Evolutionary conservation across 2,888 invertebrate genomes (phyloP).

Genomic region (Tetramorium bicarinatum): DNA sequence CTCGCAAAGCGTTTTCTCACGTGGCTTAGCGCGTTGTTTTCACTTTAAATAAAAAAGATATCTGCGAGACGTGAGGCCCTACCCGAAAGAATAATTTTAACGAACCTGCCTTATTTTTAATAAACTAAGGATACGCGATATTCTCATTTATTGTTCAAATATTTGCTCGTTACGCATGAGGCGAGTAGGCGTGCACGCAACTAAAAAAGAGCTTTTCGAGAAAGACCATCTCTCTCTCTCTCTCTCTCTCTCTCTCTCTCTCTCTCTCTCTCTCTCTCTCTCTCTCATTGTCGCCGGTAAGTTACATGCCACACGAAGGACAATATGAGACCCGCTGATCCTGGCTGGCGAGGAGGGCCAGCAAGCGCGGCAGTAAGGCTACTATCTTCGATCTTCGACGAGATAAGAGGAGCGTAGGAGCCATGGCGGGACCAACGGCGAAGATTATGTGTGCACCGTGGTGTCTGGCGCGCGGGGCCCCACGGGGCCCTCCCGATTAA

Average conservation of each 20-base stretch:
- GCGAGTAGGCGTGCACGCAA: constrained; percentile 19
- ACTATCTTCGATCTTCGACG: constrained; percentile 84
- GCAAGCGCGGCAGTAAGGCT: constrained; percentile 71
- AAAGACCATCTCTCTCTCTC: neutral
- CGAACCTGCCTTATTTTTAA: constrained; percentile 23
- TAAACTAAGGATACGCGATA: constrained; percentile 2
- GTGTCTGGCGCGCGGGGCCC: constrained; percentile 62
- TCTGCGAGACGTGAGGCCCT: neutral
- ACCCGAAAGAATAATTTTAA: neutral
- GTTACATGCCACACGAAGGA: constrained; percentile 78
- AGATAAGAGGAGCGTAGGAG: constrained; percentile 80
- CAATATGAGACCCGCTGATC: constrained; percentile 81
- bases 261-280: neutral
- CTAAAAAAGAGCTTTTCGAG: constrained; percentile 23
- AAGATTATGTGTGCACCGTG: constrained; percentile 70
- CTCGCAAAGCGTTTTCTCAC: neutral
- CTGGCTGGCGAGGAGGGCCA: constrained; percentile 73
- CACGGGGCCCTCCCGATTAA: constrained; percentile 66
- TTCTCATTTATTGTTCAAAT: constrained; percentile 46
- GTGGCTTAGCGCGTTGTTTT: neutral
- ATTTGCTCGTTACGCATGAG: constrained; percentile 41
- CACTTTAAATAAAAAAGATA: constrained; percentile 3
- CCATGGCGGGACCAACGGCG: constrained; percentile 59
- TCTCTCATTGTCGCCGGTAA: constrained; percentile 60
- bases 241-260: too few species aligned